A percentile compares a stretch with the other conserved stretches of the same genome.
These are phyloP conservation scores for Fregetta grallaria DNA, from an alignment of 2,113 vertebrate species.

Conservation along the genomic window DNA sequence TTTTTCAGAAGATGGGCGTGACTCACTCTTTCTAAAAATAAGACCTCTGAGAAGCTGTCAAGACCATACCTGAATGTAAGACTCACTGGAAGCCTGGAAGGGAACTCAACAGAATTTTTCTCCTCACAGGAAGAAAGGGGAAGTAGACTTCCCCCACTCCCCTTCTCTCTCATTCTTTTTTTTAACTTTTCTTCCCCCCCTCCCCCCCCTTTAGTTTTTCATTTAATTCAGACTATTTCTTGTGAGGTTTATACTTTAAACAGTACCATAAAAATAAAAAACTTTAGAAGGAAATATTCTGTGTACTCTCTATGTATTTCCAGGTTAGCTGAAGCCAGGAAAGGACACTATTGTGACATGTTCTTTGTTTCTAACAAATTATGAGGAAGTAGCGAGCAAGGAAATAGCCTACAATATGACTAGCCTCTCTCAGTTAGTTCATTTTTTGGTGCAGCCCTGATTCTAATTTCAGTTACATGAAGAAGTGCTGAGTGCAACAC, in stretches of 20 bases:
- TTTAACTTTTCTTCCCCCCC: too few relatives aligned
- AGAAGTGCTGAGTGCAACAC: neutral
- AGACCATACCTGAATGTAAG: neutral
- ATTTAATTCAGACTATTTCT: neutral
- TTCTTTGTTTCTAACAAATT: neutral
- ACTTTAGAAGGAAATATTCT: neutral
- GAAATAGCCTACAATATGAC: neutral
- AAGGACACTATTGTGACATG: neutral
- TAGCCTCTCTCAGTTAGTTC: neutral
- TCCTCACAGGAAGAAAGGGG: neutral
- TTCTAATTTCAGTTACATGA: neutral
- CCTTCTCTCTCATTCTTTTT: neutral
- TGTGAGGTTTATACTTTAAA: neutral
- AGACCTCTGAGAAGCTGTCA: neutral
- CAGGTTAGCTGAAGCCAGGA: neutral
- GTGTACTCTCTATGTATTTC: neutral
- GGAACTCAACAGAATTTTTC: neutral
- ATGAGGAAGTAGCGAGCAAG: neutral
- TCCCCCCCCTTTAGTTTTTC: neutral
- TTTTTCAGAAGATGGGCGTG: neutral
- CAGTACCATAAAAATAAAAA: neutral
- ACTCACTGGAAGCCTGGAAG: neutral
- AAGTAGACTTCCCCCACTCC: neutral
- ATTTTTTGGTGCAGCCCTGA: neutral
- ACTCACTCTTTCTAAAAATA: conserved; percentile 18